Percentiles rank a stretch among this genome's conserved stretches.
These are phyloP conservation scores for Heliconius sara DNA, from an alignment of 2,888 invertebrate genomes.

Conservation along the genomic window DNA sequence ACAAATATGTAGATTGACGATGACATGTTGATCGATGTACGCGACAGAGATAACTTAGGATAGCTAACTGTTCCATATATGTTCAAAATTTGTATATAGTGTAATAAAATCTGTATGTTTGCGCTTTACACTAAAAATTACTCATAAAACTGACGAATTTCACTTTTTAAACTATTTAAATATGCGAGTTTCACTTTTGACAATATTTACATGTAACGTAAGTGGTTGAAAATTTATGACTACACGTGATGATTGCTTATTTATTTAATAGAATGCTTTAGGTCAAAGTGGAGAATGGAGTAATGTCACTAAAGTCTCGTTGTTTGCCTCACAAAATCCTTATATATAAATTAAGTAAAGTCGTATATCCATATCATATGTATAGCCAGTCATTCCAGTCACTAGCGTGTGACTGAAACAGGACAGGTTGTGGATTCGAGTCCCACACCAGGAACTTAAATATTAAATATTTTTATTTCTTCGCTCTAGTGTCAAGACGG, in stretches of 20 bases:
- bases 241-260: background rate
- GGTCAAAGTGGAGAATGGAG: background rate
- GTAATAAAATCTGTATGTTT: background rate
- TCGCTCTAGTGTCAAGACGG: too few relatives aligned
- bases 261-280: background rate
- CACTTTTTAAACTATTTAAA: slow-evolving; percentile 14
- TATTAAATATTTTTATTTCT: too few relatives aligned
- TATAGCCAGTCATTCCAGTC: too few relatives aligned
- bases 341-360: background rate
- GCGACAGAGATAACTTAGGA: background rate
- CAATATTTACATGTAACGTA: background rate
- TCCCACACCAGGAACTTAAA: too few relatives aligned
- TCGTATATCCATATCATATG: background rate
- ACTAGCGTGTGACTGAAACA: too few relatives aligned
- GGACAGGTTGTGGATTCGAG: too few relatives aligned
- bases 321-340: background rate
- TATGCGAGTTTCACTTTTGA: slow-evolving; percentile 5
- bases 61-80: background rate
- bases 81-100: background rate
- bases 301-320: background rate
- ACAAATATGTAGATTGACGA: slow-evolving; percentile 15
- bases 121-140: background rate
- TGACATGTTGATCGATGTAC: slow-evolving; percentile 39
- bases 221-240: background rate
- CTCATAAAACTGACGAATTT: background rate